These are phyloP conservation scores for Drosophila stalkeri DNA, from an alignment of 2,888 invertebrate species.

Conservation along the genomic window DNA sequence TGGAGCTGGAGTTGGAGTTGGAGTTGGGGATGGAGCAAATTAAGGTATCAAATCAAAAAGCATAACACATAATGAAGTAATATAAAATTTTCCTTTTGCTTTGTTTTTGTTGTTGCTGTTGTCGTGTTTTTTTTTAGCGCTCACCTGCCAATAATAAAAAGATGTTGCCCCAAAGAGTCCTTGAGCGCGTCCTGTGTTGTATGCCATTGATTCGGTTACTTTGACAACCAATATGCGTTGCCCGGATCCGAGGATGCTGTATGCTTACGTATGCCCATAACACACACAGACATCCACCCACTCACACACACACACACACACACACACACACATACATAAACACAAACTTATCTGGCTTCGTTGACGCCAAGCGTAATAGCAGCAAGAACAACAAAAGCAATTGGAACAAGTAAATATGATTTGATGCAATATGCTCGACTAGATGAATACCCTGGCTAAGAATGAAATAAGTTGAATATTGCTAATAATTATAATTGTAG, in stretches of 20 bases:
- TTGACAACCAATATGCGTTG: conserved; percentile 69
- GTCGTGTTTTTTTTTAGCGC: conserved; percentile 25
- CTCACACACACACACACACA: conserved; percentile 16
- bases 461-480: no score
- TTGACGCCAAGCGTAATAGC: conserved; percentile 57
- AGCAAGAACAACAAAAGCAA: conserved; percentile 11
- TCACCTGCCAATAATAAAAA: conserved; percentile 63
- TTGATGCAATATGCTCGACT: neutral
- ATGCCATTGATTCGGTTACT: conserved; percentile 72
- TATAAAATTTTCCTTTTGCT: conserved; percentile 51
- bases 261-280: conserved; percentile 59
- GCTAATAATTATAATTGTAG: no score
- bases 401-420: neutral
- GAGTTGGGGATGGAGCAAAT: conserved; percentile 35
- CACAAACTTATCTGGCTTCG: conserved; percentile 67
- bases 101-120: conserved; percentile 18
- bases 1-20: neutral
- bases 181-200: conserved; percentile 25
- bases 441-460: neutral
- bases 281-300: conserved; percentile 28
- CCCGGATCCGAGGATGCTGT: conserved; percentile 44
- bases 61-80: conserved; percentile 71
- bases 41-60: conserved; percentile 70
- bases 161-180: conserved; percentile 31
- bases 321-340: neutral